These are phyloP conservation scores for Halichondria panicea DNA, from an alignment of 37 sponge, comb jelly and placozoan species.

Conservation along the genomic window DNA sequence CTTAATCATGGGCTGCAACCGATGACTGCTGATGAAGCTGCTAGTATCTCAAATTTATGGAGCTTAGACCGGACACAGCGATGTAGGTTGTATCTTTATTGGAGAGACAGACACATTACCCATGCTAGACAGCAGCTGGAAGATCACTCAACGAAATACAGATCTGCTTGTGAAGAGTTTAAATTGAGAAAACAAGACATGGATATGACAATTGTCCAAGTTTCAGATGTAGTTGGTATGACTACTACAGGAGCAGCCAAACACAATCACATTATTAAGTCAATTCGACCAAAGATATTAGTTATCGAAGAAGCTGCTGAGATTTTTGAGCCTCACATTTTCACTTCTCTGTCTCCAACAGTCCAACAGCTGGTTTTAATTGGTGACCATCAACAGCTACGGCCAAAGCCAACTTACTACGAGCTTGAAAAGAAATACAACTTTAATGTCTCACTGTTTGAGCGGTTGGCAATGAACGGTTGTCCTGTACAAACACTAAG, in stretches of 20 bases:
- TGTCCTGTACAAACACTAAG: conserved; percentile 58
- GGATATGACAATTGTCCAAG: conserved; percentile 30
- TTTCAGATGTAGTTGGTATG: conserved; percentile 85
- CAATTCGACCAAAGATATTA: conserved; percentile 80
- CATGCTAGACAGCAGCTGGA: conserved; percentile 1
- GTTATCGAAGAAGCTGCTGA: conserved; percentile 98
- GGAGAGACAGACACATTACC: conserved; percentile 38
- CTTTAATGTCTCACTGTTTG: conserved; percentile 90
- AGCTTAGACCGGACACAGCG: conserved; percentile 17
- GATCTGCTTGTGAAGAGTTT: conserved; percentile 19
- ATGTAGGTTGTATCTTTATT: conserved; percentile 69
- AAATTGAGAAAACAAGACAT: conserved; percentile 32
- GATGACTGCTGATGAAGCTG: conserved; percentile 45
- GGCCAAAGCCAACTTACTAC: conserved; percentile 77
- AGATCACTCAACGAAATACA: conserved; percentile 27
- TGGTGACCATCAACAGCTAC: conserved; percentile 96
- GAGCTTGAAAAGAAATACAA: conserved; percentile 64
- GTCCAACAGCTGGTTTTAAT: conserved; percentile 90
- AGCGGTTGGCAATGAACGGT: conserved; percentile 60
- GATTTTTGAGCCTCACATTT: conserved; percentile 87
- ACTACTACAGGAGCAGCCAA: conserved; percentile 96
- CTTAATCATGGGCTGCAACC: too few relatives aligned
- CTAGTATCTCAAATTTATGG: conserved; percentile 29
- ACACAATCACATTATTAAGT: conserved; percentile 58
- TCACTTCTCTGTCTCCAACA: conserved; percentile 81